Base-by-base conservation (phyloP, 2,888 invertebrate species). In the Pterostichus niger region DNA sequence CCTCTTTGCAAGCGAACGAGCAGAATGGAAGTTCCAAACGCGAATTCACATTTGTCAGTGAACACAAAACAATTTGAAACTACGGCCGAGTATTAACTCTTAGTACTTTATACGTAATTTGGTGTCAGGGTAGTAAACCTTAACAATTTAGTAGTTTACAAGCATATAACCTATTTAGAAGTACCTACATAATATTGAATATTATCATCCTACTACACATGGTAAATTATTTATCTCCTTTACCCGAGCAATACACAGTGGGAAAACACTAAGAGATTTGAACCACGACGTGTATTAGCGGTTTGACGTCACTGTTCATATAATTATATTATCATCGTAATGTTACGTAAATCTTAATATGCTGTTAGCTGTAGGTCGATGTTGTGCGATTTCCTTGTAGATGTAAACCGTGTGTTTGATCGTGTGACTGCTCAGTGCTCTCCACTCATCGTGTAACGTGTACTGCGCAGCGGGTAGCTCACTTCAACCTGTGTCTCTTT, bases 31-130 rank as follows among this genome's bases (percentile, higher is more conserved):
- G 17, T 40, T 40, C 40, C 40, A n/a, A n/a, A n/a, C n/a, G n/a
- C n/a, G n/a, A n/a, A n/a, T n/a, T n/a, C n/a, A 40, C 24, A 24
- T 24, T 24, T 24, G 24, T 61, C 61, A 64, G 64, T 64, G 68
- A 68, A 44, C 31, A 52, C 75, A 75, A 75, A 75, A 49, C 49
- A 52, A 75, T 75, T 52, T 52, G 52, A 85, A 85, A 84, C 77
- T 88, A 90, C 89, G 91, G 91, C 91, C 91, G 91, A 91, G 91
- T 91, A 91, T 89, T 90, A 90, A 91, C 91, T 91, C 91, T 91
- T 91, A 92, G 94, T 94, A 94, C 94, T 94, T 94, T 93, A 95
- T 95, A 95, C 95, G 95, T 95, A 95, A 95, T 94, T 94, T 94
- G 94, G 93, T 95, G 95, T 95, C 95, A 95, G 95, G 95, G 95